Conservation (phyloP, 2,888 invertebrate genomes). For the Luperina nickerlii region DNA sequence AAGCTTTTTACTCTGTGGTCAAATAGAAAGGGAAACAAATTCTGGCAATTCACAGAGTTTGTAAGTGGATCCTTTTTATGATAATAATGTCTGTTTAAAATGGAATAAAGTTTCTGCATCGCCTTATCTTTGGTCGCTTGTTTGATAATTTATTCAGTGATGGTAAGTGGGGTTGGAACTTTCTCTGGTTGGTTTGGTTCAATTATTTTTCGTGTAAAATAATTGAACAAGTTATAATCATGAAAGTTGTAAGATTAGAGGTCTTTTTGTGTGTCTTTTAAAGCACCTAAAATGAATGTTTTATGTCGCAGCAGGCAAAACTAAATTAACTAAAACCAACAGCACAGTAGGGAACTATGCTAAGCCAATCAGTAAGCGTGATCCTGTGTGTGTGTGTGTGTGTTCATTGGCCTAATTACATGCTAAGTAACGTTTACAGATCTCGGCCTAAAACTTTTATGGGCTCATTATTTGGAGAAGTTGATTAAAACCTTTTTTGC, state of each 20-base stretch:
- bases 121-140: conserved; percentile 70
- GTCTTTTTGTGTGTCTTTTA: not conserved
- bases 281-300: rapidly evolving
- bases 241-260: conserved; percentile 9
- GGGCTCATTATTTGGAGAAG: not conserved
- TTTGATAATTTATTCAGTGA: conserved; percentile 76
- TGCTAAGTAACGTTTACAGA: not conserved
- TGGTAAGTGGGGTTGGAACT: conserved; percentile 63
- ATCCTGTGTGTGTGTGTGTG: no score
- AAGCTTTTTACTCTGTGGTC: conserved; percentile 39
- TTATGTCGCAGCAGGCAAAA: not conserved
- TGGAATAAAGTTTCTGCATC: conserved; percentile 74
- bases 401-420: not conserved
- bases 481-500: not conserved
- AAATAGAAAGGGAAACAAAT: conserved; percentile 58
- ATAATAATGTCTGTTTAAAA: conserved; percentile 72
- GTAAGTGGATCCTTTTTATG: conserved; percentile 70
- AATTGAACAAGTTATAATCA: conserved; percentile 27
- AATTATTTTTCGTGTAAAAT: conserved; percentile 44
- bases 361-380: no score
- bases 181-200: conserved; percentile 47
- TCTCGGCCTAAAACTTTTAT: not conserved
- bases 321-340: not conserved
- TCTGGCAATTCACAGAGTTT: conserved; percentile 70
- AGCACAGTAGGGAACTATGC: not conserved